Evolutionary conservation across 2,888 invertebrate species (phyloP).

Genomic region (Meandrusa payeni): DNA sequence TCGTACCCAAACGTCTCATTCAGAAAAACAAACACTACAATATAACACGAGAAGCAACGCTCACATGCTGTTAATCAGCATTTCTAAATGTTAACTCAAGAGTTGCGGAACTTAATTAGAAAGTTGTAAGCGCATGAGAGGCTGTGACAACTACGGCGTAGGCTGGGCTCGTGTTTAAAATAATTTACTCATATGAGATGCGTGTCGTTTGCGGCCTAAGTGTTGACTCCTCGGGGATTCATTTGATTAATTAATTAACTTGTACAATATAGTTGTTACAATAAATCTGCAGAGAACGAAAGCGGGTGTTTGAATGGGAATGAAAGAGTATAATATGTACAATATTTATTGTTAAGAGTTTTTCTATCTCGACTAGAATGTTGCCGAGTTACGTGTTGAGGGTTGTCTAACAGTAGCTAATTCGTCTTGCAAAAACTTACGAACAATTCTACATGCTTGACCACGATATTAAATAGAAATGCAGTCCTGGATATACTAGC

Average conservation of each 20-base stretch:
- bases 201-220: conserved; percentile 2
- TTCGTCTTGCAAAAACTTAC: too few species aligned
- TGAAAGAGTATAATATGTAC: too few species aligned
- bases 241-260: conserved; percentile 12
- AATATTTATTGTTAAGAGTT: too few species aligned
- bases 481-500: too few species aligned
- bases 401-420: too few species aligned
- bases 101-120: conserved; percentile 69
- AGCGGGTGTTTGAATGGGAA: too few species aligned
- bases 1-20: background rate
- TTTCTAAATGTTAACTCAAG: conserved; percentile 67
- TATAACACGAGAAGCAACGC: conserved; percentile 42
- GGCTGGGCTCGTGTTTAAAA: conserved; percentile 17
- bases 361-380: too few species aligned
- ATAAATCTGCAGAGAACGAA: too few species aligned
- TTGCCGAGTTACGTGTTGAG: too few species aligned
- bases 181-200: conserved; percentile 8
- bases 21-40: conserved; percentile 25
- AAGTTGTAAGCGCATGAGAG: conserved; percentile 51
- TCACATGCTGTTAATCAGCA: conserved; percentile 59
- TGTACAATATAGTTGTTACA: background rate
- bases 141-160: conserved; percentile 21
- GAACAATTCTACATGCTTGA: too few species aligned
- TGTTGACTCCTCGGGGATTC: conserved; percentile 4
- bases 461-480: too few species aligned